Percentiles rank a stretch among this genome's conserved stretches.
These are phyloP conservation scores for Drosophila mimetica DNA, from an alignment of 2,888 invertebrate species.

Conservation along the genomic window DNA sequence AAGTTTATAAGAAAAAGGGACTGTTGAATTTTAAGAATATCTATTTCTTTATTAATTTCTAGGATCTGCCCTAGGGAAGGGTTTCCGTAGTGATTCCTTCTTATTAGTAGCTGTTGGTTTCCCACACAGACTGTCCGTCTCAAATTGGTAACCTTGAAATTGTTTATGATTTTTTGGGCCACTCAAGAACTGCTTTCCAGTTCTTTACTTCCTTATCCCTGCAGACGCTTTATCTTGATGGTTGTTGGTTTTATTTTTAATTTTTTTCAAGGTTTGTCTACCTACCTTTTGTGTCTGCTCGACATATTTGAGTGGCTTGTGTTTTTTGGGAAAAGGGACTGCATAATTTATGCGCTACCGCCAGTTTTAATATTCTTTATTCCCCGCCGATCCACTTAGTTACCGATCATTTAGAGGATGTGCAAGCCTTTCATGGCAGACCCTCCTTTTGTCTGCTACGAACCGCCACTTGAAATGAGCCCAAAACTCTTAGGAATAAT, in stretches of 20 bases:
- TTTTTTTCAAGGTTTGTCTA: conserved; percentile 59
- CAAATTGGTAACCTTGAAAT: conserved; percentile 39
- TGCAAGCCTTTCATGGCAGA: conserved; percentile 20
- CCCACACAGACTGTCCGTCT: conserved; percentile 11
- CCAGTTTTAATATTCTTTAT: conserved; percentile 17
- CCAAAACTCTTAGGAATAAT: conserved; percentile 22
- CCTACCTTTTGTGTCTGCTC: conserved; percentile 49
- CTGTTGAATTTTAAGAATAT: neutral
- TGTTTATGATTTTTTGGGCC: conserved; percentile 40
- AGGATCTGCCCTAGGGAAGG: conserved; percentile 34
- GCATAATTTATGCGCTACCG: conserved; percentile 68
- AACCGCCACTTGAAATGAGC: conserved; percentile 25
- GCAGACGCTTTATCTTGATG: conserved; percentile 22
- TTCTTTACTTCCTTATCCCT: conserved; percentile 34
- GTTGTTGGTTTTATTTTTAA: conserved; percentile 6
- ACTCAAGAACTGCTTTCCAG: neutral
- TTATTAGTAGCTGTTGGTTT: conserved; percentile 11
- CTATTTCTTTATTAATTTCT: neutral
- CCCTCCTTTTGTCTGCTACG: neutral
- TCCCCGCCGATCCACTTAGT: conserved; percentile 31
- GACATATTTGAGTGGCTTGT: conserved; percentile 20
- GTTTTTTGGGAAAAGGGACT: conserved; percentile 30
- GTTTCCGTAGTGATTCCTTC: conserved; percentile 16
- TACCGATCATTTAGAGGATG: conserved; percentile 24
- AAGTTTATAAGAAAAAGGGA: no score